Base-by-base conservation (phyloP, 35 echinoderm and acorn worm species). In the Stichopus chloronotus region DNA sequence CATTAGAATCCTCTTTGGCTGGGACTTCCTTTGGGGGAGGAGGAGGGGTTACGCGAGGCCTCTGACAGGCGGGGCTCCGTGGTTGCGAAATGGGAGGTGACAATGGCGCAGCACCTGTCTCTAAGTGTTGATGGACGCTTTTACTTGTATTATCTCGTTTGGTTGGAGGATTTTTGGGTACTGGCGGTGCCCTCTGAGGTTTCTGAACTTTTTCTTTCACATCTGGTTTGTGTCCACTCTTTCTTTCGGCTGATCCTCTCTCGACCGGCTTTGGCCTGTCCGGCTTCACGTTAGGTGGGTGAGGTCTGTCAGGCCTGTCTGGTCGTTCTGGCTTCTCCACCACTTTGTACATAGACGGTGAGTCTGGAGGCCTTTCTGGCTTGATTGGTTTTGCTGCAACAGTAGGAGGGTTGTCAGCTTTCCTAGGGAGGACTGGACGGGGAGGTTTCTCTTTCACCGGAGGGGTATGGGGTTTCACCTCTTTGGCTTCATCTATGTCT, bases 91-190 rank as follows among this genome's bases (percentile, higher is more conserved):
- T 60, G 23, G 87, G 87, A 25, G 87, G 60, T 24, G 87, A 89
- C 22, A 74, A 74, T 14, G 87, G 59, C 7, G 52, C 20, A 63
- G 87, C 21, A 8, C 87, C 63, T 9, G 57, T 55, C 7, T 69
- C 87, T 19, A 55, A 85, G 8, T 7, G 82, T 30, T 25, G 82
- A 16, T 22, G 59, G 21, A 19, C 54, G 25, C 59, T 54, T 20
- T 69, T 69, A 61, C 8, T 54, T 25, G 55, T 7, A 8, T 54
- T 63, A 9, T 83, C 55, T 11, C 43, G 30, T n/a, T 74, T 74
- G 19, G 13, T 74, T 14, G 90, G 90, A 53, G 90, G 90, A 77
- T 78, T 91, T 22, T 77, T 91, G 21, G 90, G 90, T 13, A 91
- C 9, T 21, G 90, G 90, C 1, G 90, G 90, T 20, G 90, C 72